A percentile compares a stretch with the other conserved stretches of the same genome.
phyloP scores from a whole-genome alignment of 2,888 invertebrate genomes.

The Drosophila sordidula region DNA sequence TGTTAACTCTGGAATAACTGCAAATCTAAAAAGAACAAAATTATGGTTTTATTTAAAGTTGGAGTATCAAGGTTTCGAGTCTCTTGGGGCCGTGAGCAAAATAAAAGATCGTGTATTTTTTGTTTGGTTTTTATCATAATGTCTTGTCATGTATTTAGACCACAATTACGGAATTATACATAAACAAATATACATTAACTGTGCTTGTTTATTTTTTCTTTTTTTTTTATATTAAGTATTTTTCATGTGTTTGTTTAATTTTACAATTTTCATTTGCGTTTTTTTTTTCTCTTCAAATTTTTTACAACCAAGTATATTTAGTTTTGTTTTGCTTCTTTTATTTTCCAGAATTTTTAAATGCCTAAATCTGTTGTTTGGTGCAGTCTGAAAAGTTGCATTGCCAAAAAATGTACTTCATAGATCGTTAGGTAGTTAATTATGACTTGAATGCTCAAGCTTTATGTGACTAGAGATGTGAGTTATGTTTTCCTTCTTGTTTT shows the following conservation, averaged over 20 bases:
- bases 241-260: slow-evolving; percentile 31
- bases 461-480: slow-evolving; percentile 30
- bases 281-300: slow-evolving; percentile 28
- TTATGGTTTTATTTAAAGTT: no score
- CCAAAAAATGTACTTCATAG: slow-evolving; percentile 50
- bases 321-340: slow-evolving; percentile 23
- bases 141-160: slow-evolving; percentile 60
- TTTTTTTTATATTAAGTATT: slow-evolving; percentile 19
- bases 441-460: slow-evolving; percentile 9
- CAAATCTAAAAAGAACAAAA: background rate
- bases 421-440: slow-evolving; percentile 33
- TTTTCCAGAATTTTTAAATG: slow-evolving; percentile 57
- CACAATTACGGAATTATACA: slow-evolving; percentile 42
- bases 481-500: slow-evolving; percentile 6
- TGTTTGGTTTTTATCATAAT: slow-evolving; percentile 51
- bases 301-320: slow-evolving; percentile 58
- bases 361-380: slow-evolving; percentile 61
- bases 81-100: background rate
- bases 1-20: slow-evolving; percentile 48
- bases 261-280: slow-evolving; percentile 28
- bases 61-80: background rate
- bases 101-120: slow-evolving; percentile 9
- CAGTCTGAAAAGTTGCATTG: slow-evolving; percentile 76
- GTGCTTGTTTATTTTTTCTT: slow-evolving; percentile 48
- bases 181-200: slow-evolving; percentile 65